Evolutionary conservation across 2,113 vertebrate species (phyloP).

Genomic region (Opisthocomus hoazin): DNA sequence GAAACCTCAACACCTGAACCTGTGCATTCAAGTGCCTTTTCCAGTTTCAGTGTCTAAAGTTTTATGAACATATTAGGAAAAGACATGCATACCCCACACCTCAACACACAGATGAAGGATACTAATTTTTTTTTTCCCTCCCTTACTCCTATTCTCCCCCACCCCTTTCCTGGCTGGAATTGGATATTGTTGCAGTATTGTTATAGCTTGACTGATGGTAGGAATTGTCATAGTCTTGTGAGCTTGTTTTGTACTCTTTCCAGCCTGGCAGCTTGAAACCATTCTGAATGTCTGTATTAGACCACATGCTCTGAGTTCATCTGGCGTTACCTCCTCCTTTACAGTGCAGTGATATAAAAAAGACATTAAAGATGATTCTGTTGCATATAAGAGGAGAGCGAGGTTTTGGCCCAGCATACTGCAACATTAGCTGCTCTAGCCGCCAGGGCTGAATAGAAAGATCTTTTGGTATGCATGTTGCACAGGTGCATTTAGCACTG

Average conservation of each 20-base stretch:
- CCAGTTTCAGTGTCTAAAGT: not conserved
- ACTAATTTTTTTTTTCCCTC: not conserved
- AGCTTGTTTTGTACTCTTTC: not conserved
- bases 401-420: not conserved
- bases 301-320: not conserved
- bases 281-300: not conserved
- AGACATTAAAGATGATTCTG: not conserved
- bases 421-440: not conserved
- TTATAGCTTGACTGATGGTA: not conserved
- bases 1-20: not conserved
- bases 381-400: not conserved
- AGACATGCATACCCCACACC: not conserved
- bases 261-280: not conserved
- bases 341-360: not conserved
- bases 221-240: not conserved
- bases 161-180: not conserved
- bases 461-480: not conserved
- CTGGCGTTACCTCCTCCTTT: not conserved
- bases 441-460: not conserved
- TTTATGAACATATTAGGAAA: not conserved
- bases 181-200: not conserved
- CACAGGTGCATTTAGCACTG: not conserved
- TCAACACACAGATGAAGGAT: not conserved
- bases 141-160: not conserved
- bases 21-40: not conserved